Evolutionary conservation across 1,140 invertebrate species (phyloP), one percentile per base, ranked within the genome.

Genomic region (Ladona fulva): DNA sequence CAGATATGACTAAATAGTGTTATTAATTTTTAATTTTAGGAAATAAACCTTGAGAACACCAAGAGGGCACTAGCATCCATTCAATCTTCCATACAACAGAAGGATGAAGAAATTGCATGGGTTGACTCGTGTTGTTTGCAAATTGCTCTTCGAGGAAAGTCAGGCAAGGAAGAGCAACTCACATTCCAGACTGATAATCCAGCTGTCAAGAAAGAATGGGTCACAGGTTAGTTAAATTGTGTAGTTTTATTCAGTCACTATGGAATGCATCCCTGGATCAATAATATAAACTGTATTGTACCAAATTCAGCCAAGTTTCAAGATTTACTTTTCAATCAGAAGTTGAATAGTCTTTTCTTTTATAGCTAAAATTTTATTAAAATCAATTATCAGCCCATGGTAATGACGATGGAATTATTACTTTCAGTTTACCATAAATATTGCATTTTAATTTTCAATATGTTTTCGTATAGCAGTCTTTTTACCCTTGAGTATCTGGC

Each of bases 101-200:
- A 97, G 86, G 95, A 97, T 84, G 95, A 97, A 85, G 95, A 97
- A 83, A 95, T 98, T 89, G 92, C 94, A 29, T 95, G 95, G 91
- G 91, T 96, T 22, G 96, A 97, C 84, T 95, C 94, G 25, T 97
- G 95, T 83, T 96, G 95, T 81, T 86, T 98, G 0, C 94, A 96
- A 82, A 85, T 96, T 10, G 88, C 90, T 16, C 90, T 94, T 0
- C 91, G 91, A 80, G 87, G 81, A 44, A 82, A 80, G 24, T 84
- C 88, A 81, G 85, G 89, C 84, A 91, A 91, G 82, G 92, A 92
- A 79, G 90, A 93, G 82, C 87, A 88, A 84, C 89, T 92, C 85
- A 92, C 92, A 77, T 97, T 97, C 86, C 94, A 96, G 83, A 95
- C 94, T 16, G 89, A 91, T 78, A 94, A 91, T 86, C 94, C 96